Evolutionary conservation across 2,888 invertebrate genomes (phyloP), one percentile per base, ranked within the genome.

Genomic region (Oasisia sp.): DNA sequence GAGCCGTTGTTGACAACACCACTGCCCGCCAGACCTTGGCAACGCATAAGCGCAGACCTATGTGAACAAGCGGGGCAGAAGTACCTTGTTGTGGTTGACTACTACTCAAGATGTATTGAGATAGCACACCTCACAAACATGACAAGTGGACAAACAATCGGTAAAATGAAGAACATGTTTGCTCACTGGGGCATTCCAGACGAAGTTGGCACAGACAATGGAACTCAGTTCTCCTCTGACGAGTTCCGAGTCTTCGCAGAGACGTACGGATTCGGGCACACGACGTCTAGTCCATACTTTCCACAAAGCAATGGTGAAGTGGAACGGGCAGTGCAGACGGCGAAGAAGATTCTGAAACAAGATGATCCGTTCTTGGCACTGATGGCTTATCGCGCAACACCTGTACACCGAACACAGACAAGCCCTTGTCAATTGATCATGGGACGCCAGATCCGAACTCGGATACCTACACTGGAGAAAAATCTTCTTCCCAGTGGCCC

Each of bases 201-300:
- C 11, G 56, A 56, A 1, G 11, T 56, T 9, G 56, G 4, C 56
- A 56, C 56, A 56, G 9, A 56, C 56, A n/a, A n/a, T n/a, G n/a
- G 14, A 14, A 56, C 56, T 19, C 56, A 56, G 56, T 56, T 74
- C 27, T 74, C 74, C 27, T 74, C 4, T 5, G 27, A 74, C 74
- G 27, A 74, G 27, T 74, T 74, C 74, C 27, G 74, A 74, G 1
- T 74, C 74, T 74, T 74, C 27, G 74, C 74, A 74, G 74, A 74
- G 74, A 38, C 38, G 38, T 38, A 38, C 38, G 38, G 38, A 38
- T 38, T 38, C 38, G 38, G 38, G 38, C 38, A 38, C 38, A 38
- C 38, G 38, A 38, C 38, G 38, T 38, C 38, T 38, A 91, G 91
- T n/a, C 92, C 92, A 92, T n/a, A n/a, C n/a, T n/a, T n/a, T n/a